Conservation (phyloP, 2,797 vertebrate species). For the Australoheros facetus region DNA sequence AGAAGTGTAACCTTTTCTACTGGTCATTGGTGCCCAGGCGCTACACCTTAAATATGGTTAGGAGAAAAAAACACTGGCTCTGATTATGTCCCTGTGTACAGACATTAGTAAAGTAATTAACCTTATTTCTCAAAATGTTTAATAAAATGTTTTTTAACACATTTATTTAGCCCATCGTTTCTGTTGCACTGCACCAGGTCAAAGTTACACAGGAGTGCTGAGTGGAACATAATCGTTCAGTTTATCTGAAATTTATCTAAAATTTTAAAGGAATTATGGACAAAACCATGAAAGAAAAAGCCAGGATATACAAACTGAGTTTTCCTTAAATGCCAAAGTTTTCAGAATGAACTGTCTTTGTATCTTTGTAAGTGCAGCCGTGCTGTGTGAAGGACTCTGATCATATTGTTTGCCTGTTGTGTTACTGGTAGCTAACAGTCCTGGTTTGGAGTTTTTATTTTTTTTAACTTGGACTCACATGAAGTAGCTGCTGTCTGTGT, state of each 20-base stretch:
- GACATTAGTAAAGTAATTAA: too few species aligned
- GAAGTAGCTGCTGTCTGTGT: slow-evolving; percentile 12
- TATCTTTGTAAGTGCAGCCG: neutral
- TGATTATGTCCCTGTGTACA: too few species aligned
- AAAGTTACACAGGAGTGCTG: too few species aligned
- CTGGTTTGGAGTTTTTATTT: neutral
- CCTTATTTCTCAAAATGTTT: too few species aligned
- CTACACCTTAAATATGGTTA: too few species aligned
- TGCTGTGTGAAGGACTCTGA: neutral
- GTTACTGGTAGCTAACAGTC: neutral
- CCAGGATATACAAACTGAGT: neutral
- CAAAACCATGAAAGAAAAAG: neutral
- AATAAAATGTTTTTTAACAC: too few species aligned
- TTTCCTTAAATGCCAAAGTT: neutral
- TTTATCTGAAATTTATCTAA: neutral
- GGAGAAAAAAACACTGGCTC: too few species aligned
- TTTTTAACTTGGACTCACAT: neutral
- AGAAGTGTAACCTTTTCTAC: too few species aligned
- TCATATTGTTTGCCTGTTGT: neutral
- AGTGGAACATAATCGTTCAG: neutral
- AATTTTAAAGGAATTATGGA: neutral
- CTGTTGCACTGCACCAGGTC: too few species aligned
- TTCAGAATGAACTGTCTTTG: neutral
- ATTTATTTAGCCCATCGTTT: too few species aligned
- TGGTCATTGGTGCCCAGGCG: too few species aligned